Conservation (phyloP, 2,113 vertebrate species). For the Trichechus manatus region DNA sequence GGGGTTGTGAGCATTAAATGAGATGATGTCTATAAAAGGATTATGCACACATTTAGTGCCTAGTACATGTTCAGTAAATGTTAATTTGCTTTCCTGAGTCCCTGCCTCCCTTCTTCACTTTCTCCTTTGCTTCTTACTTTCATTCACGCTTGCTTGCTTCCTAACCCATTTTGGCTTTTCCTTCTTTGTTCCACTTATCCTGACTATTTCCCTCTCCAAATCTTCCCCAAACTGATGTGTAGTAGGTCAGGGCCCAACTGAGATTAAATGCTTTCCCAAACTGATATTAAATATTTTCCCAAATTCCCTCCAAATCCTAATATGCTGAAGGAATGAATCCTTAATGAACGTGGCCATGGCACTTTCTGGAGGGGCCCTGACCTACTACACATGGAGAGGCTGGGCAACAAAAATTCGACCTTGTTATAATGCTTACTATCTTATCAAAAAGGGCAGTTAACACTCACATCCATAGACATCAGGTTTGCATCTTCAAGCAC, state of each 20-base stretch:
- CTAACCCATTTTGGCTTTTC: neutral
- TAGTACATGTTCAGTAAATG: neutral
- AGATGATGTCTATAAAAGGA: neutral
- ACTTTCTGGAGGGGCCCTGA: neutral
- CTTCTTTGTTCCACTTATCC: neutral
- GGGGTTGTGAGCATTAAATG: neutral
- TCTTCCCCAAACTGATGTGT: neutral
- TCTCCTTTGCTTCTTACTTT: neutral
- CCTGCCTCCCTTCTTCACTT: neutral
- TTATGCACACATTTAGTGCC: neutral
- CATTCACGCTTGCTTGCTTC: neutral
- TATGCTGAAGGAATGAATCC: neutral
- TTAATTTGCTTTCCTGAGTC: neutral
- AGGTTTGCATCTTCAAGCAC: neutral
- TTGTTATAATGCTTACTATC: neutral
- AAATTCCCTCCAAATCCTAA: neutral
- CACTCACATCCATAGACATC: neutral
- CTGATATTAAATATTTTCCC: neutral
- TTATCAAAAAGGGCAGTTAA: neutral
- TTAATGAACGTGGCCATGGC: neutral
- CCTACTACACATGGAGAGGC: neutral
- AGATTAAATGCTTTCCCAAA: neutral
- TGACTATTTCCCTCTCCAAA: neutral
- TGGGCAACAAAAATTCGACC: neutral
- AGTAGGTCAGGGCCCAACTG: no score